Evolutionary conservation across 2,888 invertebrate genomes (phyloP), one percentile per base, ranked within the genome.

Genomic region (Zygogramma bicolorata): DNA sequence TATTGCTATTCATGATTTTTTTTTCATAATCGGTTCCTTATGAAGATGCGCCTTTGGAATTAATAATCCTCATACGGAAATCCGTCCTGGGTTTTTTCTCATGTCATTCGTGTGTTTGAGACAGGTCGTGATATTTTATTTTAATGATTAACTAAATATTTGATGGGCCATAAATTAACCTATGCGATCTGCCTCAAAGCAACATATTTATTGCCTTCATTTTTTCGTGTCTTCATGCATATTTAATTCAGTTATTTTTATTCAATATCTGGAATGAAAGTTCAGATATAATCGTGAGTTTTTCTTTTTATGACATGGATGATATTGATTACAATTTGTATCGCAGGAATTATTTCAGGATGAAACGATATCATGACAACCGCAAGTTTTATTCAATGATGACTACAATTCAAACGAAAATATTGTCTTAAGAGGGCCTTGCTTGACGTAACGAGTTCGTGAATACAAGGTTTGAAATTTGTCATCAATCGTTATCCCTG

Each of bases 81-180:
- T 72, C 68, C 68, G 34, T 57, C 46, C n/a, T 59, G 62, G 46
- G 65, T 60, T 71, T 77, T 74, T 76, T 63, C 42, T 72, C 73
- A 68, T 74, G 70, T 66, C 68, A 71, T 70, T 61, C 75, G 75
- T 72, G 75, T 65, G 62, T 46, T 76, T 75, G 42, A 74, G 69
- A 71, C 69, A 65, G 61, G 58, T 63, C 42, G 42, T 70, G 65
- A 75, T 75, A 75, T 74, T 74, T 72, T 60, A 74, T 60, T 49
- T 63, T 75, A 74, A 77, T 74, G 74, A 75, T 68, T 34, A 49
- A 40, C 70, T 63, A 70, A 70, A 70, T 75, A 65, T 73, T 77
- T 73, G 73, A 76, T 75, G 73, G 72, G 67, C 46, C 34, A 61
- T 38, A 34, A 46, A 68, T 29, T 46, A 42, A 57, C 58, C n/a